Conservation (phyloP, 2,888 invertebrate species). For the Callyntrura guangdongensis region DNA sequence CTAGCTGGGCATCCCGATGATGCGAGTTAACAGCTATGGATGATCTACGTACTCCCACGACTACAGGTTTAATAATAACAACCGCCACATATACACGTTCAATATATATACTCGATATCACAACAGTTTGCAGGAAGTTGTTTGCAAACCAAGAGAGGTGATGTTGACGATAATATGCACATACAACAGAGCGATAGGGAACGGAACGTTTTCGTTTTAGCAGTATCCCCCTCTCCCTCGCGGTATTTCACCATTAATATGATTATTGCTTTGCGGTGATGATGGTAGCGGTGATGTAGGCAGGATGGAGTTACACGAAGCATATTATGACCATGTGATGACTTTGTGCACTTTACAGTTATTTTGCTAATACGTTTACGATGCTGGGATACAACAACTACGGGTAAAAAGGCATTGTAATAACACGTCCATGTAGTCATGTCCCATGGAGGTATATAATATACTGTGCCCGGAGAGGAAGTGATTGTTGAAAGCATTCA, state of each 20-base stretch:
- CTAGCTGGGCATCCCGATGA: background rate
- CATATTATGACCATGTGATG: slow-evolving; percentile 46
- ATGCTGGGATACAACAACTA: slow-evolving; percentile 11
- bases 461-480: slow-evolving; percentile 1
- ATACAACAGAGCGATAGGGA: background rate
- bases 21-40: background rate
- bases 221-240: background rate
- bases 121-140: slow-evolving; percentile 8
- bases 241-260: slow-evolving; percentile 17
- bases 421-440: slow-evolving; percentile 17
- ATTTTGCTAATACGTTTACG: slow-evolving; percentile 62
- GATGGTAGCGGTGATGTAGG: background rate
- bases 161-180: slow-evolving; percentile 31
- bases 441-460: background rate
- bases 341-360: slow-evolving; percentile 53
- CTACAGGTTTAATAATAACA: background rate
- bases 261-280: slow-evolving; percentile 44
- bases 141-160: slow-evolving; percentile 22
- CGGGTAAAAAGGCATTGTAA: slow-evolving; percentile 26
- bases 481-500: slow-evolving; percentile 55
- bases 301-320: slow-evolving; percentile 18
- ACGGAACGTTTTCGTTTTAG: background rate
- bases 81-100: background rate
- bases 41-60: background rate
- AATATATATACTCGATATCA: slow-evolving; percentile 14